These are phyloP conservation scores for Pterocles gutturalis DNA, from an alignment of 2,113 vertebrate species.

Conservation along the genomic window DNA sequence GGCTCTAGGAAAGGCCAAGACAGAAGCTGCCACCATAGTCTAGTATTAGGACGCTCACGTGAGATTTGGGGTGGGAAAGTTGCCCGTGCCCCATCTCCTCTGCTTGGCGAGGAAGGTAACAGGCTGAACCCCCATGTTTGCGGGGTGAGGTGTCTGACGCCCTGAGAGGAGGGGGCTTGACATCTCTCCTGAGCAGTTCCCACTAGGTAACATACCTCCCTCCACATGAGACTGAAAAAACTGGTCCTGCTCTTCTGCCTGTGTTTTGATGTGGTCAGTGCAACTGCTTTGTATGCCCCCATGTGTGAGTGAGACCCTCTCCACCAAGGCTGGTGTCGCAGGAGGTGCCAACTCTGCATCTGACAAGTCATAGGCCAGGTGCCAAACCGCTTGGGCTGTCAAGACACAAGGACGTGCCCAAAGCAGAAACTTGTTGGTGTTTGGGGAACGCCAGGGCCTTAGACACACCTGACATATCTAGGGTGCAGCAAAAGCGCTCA, in stretches of 20 bases:
- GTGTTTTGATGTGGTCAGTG: background rate
- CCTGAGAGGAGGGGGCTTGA: background rate
- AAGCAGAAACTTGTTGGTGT: background rate
- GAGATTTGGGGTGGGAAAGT: background rate
- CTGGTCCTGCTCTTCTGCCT: background rate
- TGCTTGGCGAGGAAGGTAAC: background rate
- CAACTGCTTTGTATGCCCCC: background rate
- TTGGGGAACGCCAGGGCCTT: background rate
- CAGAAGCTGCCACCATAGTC: background rate
- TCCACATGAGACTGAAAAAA: fast-evolving
- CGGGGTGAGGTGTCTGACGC: background rate
- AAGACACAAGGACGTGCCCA: fast-evolving
- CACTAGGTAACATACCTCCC: fast-evolving
- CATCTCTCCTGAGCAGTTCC: background rate
- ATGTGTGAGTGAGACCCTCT: background rate
- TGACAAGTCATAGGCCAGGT: background rate
- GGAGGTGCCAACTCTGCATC: background rate
- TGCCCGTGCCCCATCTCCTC: background rate
- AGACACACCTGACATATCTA: fast-evolving
- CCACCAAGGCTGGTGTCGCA: background rate
- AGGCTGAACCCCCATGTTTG: background rate
- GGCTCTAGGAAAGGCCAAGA: background rate
- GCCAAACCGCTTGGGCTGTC: background rate
- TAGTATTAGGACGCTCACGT: background rate
- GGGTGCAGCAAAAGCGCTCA: background rate